Base-by-base conservation (phyloP, 1,140 invertebrate species). In the Achatina immaculata region DNA sequence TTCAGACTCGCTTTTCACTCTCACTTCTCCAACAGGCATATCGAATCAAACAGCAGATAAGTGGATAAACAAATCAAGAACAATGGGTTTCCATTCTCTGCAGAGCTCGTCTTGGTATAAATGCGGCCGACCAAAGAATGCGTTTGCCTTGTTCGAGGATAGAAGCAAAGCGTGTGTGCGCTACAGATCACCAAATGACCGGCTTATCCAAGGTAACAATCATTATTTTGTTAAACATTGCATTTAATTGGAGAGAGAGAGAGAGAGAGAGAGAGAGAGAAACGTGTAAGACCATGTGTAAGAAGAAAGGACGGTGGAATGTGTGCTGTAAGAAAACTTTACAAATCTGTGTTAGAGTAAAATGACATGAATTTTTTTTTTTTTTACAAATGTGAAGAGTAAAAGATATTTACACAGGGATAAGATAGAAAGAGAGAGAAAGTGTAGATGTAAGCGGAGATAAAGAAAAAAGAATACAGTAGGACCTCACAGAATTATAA, bases 101-200 rank as follows among this genome's bases (percentile, higher is more conserved):
- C 34, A 78, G 24, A 80, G 85, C 0, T 84, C 90, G 28, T 81
- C 83, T 0, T 90, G 90, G 90, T 87, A 90, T 62, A 86, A 83
- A 66, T 91, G 90, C 84, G 90, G 90, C 9, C 81, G 90, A 40
- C 88, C 88, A 16, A 88, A 89, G 55, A 91, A 91, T 69, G 87
- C 85, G 31, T 89, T 84, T 80, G 80, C 90, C 24, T 68, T 85
- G 16, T 81, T 90, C 48, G 81, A 83, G 31, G 86, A 89, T 65
- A 84, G 86, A 19, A 86, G 81, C 11, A 69, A 82, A 16, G 66
- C 86, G 45, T 91, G 90, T 82, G 90, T 87, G 9, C 80, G 90
- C 31, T 90, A 91, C 78, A 82, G 90, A 42, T 74, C 85, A 34
- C 89, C 90, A 2, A 86, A 89, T 40, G 84, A 89, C 48, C 89